Evolutionary conservation across 2,888 invertebrate species (phyloP).

Genomic region (Galeruca laticollis): DNA sequence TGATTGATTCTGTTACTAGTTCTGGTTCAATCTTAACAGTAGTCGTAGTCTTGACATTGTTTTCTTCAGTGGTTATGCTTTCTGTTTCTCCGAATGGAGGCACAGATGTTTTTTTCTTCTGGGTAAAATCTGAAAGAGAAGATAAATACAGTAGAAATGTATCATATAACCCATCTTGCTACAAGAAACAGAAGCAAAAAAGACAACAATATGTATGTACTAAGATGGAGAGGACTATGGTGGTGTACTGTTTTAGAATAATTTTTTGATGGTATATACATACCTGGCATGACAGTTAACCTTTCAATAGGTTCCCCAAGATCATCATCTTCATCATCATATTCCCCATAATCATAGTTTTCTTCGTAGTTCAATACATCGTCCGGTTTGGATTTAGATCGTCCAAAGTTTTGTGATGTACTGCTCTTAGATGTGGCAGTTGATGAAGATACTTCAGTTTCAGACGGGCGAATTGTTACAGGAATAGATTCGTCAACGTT

Average conservation of each 20-base stretch:
- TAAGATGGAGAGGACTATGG: no score
- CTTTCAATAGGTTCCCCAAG: conserved; percentile 65
- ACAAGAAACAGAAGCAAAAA: neutral
- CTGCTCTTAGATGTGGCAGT: conserved; percentile 42
- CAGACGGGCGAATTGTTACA: conserved; percentile 38
- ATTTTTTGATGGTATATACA: conserved; percentile 22
- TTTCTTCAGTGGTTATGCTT: conserved; percentile 44
- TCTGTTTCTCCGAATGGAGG: conserved; percentile 40
- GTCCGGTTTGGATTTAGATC: conserved; percentile 42
- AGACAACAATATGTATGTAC: no score
- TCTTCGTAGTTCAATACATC: conserved; percentile 42
- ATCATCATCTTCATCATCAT: conserved; percentile 64
- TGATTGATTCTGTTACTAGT: conserved; percentile 27
- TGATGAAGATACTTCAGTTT: conserved; percentile 29
- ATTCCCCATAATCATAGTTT: conserved; percentile 66
- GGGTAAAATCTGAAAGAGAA: conserved; percentile 12
- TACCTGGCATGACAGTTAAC: conserved; percentile 60
- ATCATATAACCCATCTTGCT: neutral
- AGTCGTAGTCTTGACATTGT: conserved; percentile 37
- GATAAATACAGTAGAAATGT: neutral
- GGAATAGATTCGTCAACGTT: conserved; percentile 35
- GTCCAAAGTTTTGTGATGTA: conserved; percentile 36
- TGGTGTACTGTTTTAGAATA: no score
- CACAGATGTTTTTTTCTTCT: conserved; percentile 47
- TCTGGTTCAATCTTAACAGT: conserved; percentile 45